These are phyloP conservation scores for Syndactyla subalaris DNA, from an alignment of 2,797 vertebrate species.

Conservation along the genomic window DNA sequence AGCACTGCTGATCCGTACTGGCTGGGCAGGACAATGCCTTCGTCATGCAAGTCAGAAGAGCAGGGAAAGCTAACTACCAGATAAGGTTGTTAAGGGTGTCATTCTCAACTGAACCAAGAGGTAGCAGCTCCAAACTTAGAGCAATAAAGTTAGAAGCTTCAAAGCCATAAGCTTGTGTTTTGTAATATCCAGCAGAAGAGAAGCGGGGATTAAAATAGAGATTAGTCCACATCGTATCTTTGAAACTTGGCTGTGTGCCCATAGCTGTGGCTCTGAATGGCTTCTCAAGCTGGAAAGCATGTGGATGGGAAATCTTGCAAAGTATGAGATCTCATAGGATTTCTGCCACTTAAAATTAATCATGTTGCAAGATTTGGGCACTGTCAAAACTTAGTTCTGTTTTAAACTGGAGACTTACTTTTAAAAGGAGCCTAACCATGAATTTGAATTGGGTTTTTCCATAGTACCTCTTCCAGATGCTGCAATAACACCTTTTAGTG, in stretches of 20 bases:
- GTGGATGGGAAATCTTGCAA: constrained; percentile 22
- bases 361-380: background rate
- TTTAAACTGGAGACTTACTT: background rate
- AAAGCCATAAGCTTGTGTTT: background rate
- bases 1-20: background rate
- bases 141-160: background rate
- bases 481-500: background rate
- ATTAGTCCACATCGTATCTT: background rate
- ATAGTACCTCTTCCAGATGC: background rate
- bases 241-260: background rate
- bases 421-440: background rate
- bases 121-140: background rate
- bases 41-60: background rate
- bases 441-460: background rate
- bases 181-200: background rate
- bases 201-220: background rate
- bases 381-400: background rate
- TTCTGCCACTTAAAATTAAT: constrained; percentile 18
- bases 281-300: constrained; percentile 31
- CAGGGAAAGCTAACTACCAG: background rate
- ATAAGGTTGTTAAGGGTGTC: background rate
- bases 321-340: constrained; percentile 34
- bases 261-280: background rate
- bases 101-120: background rate
- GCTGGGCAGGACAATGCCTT: background rate